Conservation (phyloP, 2,797 vertebrate species). For the Numenius phaeopus region DNA sequence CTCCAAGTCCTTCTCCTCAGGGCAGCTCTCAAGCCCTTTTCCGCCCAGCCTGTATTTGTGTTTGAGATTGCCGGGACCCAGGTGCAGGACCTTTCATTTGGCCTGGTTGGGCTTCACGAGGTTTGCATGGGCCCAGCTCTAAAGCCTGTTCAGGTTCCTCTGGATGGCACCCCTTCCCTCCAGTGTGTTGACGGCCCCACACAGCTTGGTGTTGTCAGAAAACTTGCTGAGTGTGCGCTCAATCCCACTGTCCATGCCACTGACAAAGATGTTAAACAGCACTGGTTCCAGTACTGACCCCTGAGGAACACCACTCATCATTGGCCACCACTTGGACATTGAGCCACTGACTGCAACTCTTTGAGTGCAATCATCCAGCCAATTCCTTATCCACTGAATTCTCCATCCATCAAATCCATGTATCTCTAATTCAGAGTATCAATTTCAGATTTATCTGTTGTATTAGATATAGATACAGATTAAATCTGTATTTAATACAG, state of each 20-base stretch:
- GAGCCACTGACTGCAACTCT: background rate
- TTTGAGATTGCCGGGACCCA: no score
- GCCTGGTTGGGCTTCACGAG: background rate
- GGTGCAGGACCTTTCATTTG: background rate
- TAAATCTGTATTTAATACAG: no score
- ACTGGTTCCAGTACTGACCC: background rate
- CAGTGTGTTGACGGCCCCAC: fast-evolving
- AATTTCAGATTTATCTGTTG: background rate
- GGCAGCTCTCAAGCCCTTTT: background rate
- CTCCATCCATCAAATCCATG: background rate
- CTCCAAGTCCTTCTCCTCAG: background rate
- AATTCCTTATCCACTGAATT: background rate
- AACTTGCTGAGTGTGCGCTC: background rate
- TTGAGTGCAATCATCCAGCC: background rate
- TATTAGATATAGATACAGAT: background rate
- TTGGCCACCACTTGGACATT: background rate
- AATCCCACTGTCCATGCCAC: background rate
- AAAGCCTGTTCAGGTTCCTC: background rate
- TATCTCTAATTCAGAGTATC: background rate
- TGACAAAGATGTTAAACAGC: background rate
- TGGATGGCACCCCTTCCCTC: background rate
- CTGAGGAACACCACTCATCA: background rate
- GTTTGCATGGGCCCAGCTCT: background rate
- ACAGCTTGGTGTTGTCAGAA: background rate
- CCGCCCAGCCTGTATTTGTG: background rate